Conservation (phyloP, 2,113 vertebrate species). For the Falco punctatus region DNA sequence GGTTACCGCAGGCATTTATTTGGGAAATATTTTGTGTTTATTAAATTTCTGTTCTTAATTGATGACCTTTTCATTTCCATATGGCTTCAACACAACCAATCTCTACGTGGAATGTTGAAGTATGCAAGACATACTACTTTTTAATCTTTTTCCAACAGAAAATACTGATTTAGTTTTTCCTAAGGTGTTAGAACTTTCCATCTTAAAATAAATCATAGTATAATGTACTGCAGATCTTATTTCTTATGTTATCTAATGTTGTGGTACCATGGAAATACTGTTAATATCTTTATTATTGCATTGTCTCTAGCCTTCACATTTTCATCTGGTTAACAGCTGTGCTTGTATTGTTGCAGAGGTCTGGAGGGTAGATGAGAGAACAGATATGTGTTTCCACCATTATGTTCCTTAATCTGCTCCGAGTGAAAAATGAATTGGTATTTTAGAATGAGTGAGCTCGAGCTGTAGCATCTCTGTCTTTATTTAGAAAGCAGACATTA, state of each 20-base stretch:
- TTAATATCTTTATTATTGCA: constrained; percentile 57
- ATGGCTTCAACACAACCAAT: constrained; percentile 72
- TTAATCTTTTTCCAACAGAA: constrained; percentile 36
- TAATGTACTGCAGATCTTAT: constrained; percentile 6
- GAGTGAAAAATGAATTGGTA: constrained; percentile 49
- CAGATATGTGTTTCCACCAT: background rate
- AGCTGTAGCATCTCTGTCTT: background rate
- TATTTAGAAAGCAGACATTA: constrained; percentile 19
- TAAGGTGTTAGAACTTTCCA: constrained; percentile 10
- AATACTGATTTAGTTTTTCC: background rate
- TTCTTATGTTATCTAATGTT: background rate
- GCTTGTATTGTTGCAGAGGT: constrained; percentile 13
- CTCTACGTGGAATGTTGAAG: constrained; percentile 34
- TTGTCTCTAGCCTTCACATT: constrained; percentile 15
- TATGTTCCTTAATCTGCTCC: constrained; percentile 34
- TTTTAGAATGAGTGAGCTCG: constrained; percentile 18
- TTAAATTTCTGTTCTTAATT: constrained; percentile 80
- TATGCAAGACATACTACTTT: constrained; percentile 6
- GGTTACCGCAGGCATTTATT: constrained; percentile 77
- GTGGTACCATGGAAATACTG: constrained; percentile 5
- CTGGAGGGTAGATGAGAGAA: constrained; percentile 17
- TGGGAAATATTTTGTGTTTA: constrained; percentile 80
- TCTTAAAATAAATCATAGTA: constrained; percentile 23
- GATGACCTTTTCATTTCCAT: constrained; percentile 75
- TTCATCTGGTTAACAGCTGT: constrained; percentile 71